Base-by-base conservation (phyloP, 2,797 vertebrate species). In the Gobio occitaniae region DNA sequence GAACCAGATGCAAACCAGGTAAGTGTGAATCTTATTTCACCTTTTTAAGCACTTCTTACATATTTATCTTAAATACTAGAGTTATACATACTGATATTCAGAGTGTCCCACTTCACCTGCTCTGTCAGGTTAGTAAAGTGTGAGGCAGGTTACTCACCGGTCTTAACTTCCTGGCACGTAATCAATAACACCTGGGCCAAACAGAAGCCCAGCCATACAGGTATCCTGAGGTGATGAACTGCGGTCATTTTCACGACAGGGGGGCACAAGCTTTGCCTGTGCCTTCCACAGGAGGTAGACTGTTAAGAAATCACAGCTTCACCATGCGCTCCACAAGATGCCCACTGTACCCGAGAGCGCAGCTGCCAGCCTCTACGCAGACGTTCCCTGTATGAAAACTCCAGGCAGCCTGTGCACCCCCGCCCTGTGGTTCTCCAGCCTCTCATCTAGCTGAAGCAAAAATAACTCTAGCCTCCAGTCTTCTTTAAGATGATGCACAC, bases 181-280 rank as follows among this genome's bases (percentile, higher is more conserved):
- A 94, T 94, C 1, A 90, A 78, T 4, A 92, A 90, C 89, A 95
- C 93, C 93, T 93, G 95, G 71, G 89, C 89, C 89, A 93, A 86
- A 86, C 90, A 84, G 78, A 95, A 8, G 79, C 89, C 89, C 89
- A 95, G 91, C 87, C 91, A 93, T 47, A 93, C 3, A 12, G 88
- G 92, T 91, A 93, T 95, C 94, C 94, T 88, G 84, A 87, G 89
- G 81, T 59, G 80, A 59, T 86, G 29, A 6, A 86, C 90, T 86
- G 86, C 84, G 72, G 87, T 92, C 94, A 95, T 95, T 89, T 91
- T 91, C 90, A 87, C 65, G 85, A 76, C 87, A 89, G 87, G 86
- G 89, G 12, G 88, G 83, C 21, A 83, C 90, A 90, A 88, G 68
- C 36, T 79, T 82, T 52, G 15, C 80, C 69, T 48, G 78, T 82